phyloP scores from a whole-genome alignment of 2,797 vertebrate genomes.

The Novumbra hubbsi region DNA sequence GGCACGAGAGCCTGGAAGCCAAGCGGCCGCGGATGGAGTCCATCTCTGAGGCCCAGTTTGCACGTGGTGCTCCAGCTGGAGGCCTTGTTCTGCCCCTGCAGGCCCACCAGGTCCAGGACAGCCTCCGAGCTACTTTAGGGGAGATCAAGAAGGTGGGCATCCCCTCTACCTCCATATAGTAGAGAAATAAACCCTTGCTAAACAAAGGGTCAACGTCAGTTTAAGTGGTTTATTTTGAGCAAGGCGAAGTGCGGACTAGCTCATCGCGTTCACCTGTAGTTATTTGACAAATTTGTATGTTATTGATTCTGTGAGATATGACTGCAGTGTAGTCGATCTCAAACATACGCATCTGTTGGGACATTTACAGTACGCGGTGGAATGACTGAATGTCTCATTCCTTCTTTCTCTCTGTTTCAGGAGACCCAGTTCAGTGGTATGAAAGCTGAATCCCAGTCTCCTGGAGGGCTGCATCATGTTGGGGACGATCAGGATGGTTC shows the following conservation, averaged over 20 bases:
- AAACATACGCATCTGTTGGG: background rate
- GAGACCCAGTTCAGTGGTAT: conserved; percentile 78
- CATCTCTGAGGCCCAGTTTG: conserved; percentile 86
- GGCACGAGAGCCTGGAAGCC: conserved; percentile 87
- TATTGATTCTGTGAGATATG: background rate
- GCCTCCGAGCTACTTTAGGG: conserved; percentile 75
- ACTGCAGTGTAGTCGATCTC: background rate
- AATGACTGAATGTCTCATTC: background rate
- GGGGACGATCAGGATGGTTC: conserved; percentile 92
- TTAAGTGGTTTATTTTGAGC: background rate
- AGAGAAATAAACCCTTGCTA: background rate
- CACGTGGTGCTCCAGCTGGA: conserved; percentile 78
- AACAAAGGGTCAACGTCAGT: background rate
- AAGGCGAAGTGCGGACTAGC: background rate
- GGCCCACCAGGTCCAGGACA: conserved; percentile 83
- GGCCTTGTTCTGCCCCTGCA: conserved; percentile 80
- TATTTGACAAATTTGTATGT: background rate
- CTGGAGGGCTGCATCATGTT: conserved; percentile 75
- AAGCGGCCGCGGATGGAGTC: conserved; percentile 93
- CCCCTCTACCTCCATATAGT: background rate
- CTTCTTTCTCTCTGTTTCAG: conserved; percentile 61
- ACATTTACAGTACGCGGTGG: background rate
- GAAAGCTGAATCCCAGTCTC: conserved; percentile 83
- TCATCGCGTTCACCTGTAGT: background rate
- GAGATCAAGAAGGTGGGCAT: conserved; percentile 90